Evolutionary conservation across 2,888 invertebrate species (phyloP).

Genomic region (Caenorhabditis sp.): DNA sequence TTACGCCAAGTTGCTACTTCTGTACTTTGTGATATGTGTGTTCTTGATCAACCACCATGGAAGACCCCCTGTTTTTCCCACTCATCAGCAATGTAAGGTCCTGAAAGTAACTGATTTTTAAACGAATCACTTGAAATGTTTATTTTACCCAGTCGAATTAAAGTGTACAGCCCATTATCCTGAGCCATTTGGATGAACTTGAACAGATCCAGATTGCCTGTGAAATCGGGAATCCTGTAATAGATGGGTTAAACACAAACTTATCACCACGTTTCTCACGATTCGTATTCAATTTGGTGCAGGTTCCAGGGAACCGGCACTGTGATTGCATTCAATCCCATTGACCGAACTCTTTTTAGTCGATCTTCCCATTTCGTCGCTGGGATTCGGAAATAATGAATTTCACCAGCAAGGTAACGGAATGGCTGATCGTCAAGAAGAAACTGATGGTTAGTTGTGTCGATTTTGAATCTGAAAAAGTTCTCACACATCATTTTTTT

Average conservation of each 20-base stretch:
- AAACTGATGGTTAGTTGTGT: conserved; percentile 4
- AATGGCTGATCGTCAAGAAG: conserved; percentile 81
- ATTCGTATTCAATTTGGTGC: conserved; percentile 26
- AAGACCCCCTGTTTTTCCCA: conserved; percentile 66
- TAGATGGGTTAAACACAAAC: no score
- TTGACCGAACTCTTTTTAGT: conserved; percentile 83
- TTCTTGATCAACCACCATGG: conserved; percentile 64
- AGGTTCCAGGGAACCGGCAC: conserved; percentile 33
- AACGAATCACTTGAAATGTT: no score
- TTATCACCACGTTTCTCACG: background rate
- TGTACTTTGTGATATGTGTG: conserved; percentile 3
- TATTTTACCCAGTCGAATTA: conserved; percentile 62
- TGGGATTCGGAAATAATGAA: conserved; percentile 90
- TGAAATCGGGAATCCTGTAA: conserved; percentile 9
- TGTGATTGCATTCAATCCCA: conserved; percentile 47
- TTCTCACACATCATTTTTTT: no score
- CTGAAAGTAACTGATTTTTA: conserved; percentile 13
- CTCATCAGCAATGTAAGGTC: conserved; percentile 71
- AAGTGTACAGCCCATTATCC: conserved; percentile 55
- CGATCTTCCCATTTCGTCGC: conserved; percentile 87
- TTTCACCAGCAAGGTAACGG: conserved; percentile 79
- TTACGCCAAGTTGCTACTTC: conserved; percentile 7
- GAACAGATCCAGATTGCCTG: conserved; percentile 5
- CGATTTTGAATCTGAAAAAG: conserved; percentile 22
- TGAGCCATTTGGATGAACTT: conserved; percentile 65